These are phyloP conservation scores for Leptosomus discolor DNA, from an alignment of 2,113 vertebrate species.

Conservation along the genomic window DNA sequence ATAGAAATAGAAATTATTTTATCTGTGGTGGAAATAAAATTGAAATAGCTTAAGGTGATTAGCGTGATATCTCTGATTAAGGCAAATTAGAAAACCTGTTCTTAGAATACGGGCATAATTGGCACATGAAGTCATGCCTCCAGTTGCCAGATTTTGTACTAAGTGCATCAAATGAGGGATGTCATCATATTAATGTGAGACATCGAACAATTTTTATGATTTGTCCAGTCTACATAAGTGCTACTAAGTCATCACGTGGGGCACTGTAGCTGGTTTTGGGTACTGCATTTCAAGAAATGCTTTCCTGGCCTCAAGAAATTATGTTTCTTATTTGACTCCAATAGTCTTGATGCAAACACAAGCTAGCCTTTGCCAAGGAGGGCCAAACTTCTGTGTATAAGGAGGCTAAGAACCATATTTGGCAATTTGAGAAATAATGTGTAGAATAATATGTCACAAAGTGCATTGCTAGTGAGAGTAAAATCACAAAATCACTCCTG, in stretches of 20 bases:
- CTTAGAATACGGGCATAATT: background rate
- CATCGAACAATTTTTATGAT: background rate
- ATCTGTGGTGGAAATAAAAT: background rate
- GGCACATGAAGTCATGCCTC: background rate
- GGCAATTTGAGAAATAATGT: background rate
- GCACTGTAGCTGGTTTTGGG: background rate
- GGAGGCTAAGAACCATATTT: background rate
- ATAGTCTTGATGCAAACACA: background rate
- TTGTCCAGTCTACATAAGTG: background rate
- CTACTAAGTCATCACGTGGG: rapidly evolving
- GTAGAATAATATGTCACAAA: background rate
- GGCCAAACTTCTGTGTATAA: background rate
- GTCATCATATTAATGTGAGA: background rate
- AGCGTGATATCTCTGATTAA: background rate
- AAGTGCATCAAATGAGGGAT: background rate
- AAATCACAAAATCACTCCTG: background rate
- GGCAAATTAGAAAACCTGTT: background rate
- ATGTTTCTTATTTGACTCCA: background rate
- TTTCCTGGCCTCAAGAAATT: background rate
- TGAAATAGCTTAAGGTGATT: background rate
- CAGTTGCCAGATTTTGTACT: background rate
- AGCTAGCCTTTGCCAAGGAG: background rate
- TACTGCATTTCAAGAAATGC: background rate
- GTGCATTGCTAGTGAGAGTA: background rate
- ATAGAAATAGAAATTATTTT: background rate